Evolutionary conservation across 35 echinoderm and acorn worm genomes (phyloP).

Genomic region (Apostichopus californicus): DNA sequence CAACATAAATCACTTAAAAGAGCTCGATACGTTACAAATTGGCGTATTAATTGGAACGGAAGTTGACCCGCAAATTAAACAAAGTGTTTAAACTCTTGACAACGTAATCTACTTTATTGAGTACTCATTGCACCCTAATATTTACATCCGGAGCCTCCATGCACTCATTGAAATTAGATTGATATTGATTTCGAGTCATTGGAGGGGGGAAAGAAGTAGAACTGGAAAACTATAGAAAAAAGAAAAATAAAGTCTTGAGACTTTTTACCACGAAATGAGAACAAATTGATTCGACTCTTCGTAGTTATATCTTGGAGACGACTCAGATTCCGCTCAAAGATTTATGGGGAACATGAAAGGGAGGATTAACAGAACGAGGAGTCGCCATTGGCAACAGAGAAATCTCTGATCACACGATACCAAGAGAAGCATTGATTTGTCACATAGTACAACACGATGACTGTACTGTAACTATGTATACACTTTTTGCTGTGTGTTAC

Average conservation of each 20-base stretch:
- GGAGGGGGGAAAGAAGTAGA: not conserved
- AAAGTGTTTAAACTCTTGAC: not conserved
- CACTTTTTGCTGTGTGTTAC: too few species aligned
- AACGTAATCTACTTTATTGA: not conserved
- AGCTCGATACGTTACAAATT: too few species aligned
- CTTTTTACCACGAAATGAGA: not conserved
- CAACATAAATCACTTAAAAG: too few species aligned
- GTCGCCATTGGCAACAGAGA: too few species aligned
- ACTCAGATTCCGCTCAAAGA: not conserved
- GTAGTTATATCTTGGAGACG: not conserved
- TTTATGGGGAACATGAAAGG: too few species aligned
- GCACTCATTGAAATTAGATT: constrained; percentile 9
- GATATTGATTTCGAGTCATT: not conserved
- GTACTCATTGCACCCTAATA: constrained; percentile 13
- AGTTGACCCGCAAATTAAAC: not conserved
- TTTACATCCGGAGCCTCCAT: not conserved
- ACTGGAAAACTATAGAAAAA: not conserved
- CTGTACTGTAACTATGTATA: too few species aligned
- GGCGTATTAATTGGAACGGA: not conserved
- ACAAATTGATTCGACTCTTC: not conserved
- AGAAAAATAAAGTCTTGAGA: not conserved
- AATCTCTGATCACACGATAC: too few species aligned
- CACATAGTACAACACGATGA: too few species aligned
- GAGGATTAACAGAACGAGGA: too few species aligned
- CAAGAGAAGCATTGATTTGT: too few species aligned